Base-by-base conservation (phyloP, 2,113 vertebrate species). In the Dissostichus mawsoni region DNA sequence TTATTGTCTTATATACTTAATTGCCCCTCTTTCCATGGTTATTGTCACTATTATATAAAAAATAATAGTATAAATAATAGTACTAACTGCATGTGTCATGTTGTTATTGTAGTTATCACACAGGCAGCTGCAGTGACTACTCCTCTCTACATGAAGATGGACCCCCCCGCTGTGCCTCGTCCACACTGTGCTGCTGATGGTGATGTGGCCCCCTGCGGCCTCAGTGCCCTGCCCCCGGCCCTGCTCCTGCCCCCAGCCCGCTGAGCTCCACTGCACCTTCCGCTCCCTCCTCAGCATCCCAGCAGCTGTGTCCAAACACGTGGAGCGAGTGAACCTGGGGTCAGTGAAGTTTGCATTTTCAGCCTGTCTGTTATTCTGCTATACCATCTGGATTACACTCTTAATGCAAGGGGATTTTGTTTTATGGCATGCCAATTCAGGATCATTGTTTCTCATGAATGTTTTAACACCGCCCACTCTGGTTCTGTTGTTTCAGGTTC, bases 191-290 rank as follows among this genome's bases (percentile, higher is more conserved):
- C 91, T 96, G 81, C 90, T 95, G 93, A 77, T 96, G 6, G 4
- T 96, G 90, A 45, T 93, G 1, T 4, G 95, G 72, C 78, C 61
- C 90, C 78, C 84, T 12, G 61, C 68, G 29, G 69, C 69, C 45
- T 0, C 88, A 0, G 66, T 11, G 16, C 63, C 84, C 29, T 99
- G 98, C 29, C 98, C 98, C 8, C 95, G 90, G 0, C 93, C 95
- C 1, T 99, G 98, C 9, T 90, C 97, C 83, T 99, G 98, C 87
- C 98, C 97, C 33, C 93, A 96, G 9, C 95, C 95, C 65, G 92
- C 92, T 0, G 97, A 99, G 81, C 95, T 98, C 57, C 97, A 98
- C 91, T 99, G 98, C 94, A 98, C 97, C 9, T 99, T 99, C 78
- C 95, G 97, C 33, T 97, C 97, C 44, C 83, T 99, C 23, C 47